Base-by-base conservation (phyloP, 92 coral and sea anemone genomes). In the Siderastrea radians region DNA sequence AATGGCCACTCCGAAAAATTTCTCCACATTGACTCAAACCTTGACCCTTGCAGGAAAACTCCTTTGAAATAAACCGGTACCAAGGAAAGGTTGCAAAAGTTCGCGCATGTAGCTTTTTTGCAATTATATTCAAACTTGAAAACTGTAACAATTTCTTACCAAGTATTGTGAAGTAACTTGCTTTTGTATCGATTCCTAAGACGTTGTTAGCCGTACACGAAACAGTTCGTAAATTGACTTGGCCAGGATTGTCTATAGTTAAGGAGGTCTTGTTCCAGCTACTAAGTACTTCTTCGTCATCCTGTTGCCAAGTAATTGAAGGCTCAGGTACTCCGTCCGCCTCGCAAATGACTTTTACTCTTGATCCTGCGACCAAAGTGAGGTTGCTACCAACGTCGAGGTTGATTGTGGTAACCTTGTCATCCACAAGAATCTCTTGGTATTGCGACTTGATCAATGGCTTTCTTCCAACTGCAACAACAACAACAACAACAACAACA, bases 261-360 rank as follows among this genome's bases (percentile, higher is more conserved):
- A 93, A 80, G 4, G 82, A 46, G 13, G 96, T 90, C 77, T 86
- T 86, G 68, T 74, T 62, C 2, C 53, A 67, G 53, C 86, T 82
- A 46, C 66, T 78, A 6, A 81, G 61, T 15, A 90, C 71, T n/a
- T 77, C 80, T 47, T 68, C 58, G 48, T 84, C 91, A 80, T 93
- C 82, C 16, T 47, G 62, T 38, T 78, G 83, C 99, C 99, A 96
- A 8, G 92, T 80, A 46, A 93, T 90, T 9, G 65, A 55, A 26
- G 98, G 97, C 45, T 67, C 58, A 11, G 97, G 98, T 55, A 87
- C 79, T 5, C 96, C 99, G 64, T 87, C 89, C 49, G 93, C 97
- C 15, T 86, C 78, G 85, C 99, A 96, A 46, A 52, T 51, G 64
- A 94, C 52, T 47, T 55, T 70, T 43, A 90, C 63, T 67, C 49